Evolutionary conservation across 2,888 invertebrate genomes (phyloP).

Genomic region (Rhingia campestris): DNA sequence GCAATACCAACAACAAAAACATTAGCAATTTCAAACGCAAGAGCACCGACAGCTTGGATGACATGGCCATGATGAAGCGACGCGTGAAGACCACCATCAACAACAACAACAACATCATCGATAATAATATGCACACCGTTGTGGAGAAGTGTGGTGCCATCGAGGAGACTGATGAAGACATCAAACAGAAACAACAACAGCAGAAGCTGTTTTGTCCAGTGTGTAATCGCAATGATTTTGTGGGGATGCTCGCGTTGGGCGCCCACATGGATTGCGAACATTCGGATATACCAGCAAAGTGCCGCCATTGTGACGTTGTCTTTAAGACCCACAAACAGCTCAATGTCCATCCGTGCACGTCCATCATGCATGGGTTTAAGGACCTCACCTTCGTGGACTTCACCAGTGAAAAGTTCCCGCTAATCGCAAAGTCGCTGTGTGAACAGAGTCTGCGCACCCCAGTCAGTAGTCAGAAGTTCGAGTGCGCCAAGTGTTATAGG

Average conservation of each 20-base stretch:
- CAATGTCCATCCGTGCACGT: constrained; percentile 87
- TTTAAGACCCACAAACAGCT: constrained; percentile 89
- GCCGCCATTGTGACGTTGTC: constrained; percentile 88
- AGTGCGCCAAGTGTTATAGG: constrained; percentile 87
- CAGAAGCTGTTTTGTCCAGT: constrained; percentile 85
- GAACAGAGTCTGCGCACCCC: constrained; percentile 86
- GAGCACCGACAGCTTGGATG: constrained; percentile 78
- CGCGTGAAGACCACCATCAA: constrained; percentile 80
- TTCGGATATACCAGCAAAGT: constrained; percentile 87
- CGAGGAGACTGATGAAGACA: constrained; percentile 52
- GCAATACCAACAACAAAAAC: constrained; percentile 80
- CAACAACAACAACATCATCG: constrained; percentile 74
- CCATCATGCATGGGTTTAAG: constrained; percentile 85
- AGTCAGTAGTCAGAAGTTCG: constrained; percentile 85
- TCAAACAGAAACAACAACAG: constrained; percentile 48
- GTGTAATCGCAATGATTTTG: constrained; percentile 86
- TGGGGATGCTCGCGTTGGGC: constrained; percentile 85
- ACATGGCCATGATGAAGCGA: constrained; percentile 77
- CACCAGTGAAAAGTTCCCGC: constrained; percentile 90
- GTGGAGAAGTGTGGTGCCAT: constrained; percentile 48
- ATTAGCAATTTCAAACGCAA: constrained; percentile 77
- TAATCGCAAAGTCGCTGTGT: constrained; percentile 89
- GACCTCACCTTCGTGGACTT: constrained; percentile 91
- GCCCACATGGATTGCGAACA: constrained; percentile 87
- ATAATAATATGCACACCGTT: constrained; percentile 66